Percentiles rank a stretch among this genome's conserved stretches.
phyloP scores from a whole-genome alignment of 2,888 invertebrate species.

The Megaustenia siamemsis region DNA sequence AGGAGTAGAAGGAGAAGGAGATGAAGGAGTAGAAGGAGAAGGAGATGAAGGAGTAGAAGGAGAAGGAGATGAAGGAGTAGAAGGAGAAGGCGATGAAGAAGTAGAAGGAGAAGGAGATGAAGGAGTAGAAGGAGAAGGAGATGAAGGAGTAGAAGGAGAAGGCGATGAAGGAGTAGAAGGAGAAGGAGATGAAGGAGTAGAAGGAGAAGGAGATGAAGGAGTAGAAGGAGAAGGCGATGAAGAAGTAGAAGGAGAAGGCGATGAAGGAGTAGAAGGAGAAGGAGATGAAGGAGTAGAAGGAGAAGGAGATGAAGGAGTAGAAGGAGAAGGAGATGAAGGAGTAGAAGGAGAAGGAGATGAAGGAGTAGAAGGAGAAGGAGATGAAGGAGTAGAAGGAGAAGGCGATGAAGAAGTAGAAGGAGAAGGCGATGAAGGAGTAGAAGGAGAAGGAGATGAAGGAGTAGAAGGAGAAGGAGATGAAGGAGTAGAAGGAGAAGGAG shows the following conservation, averaged over 20 bases:
- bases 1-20: not conserved
- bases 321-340: not conserved
- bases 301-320: not conserved
- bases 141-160: not conserved
- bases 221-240: too few relatives aligned
- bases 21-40: constrained; percentile 34
- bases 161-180: not conserved
- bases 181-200: not conserved
- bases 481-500: not conserved
- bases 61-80: not conserved
- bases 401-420: too few relatives aligned
- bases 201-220: too few relatives aligned
- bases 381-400: not conserved
- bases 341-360: not conserved
- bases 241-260: too few relatives aligned
- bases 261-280: constrained; percentile 3
- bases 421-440: too few relatives aligned
- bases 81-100: not conserved
- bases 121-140: constrained; percentile 29
- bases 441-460: not conserved
- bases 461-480: not conserved
- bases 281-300: not conserved
- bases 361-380: not conserved
- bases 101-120: not conserved
- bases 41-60: constrained; percentile 3